Base-by-base conservation (phyloP, 1,140 invertebrate genomes). In the Leptonema lineaticorne region DNA sequence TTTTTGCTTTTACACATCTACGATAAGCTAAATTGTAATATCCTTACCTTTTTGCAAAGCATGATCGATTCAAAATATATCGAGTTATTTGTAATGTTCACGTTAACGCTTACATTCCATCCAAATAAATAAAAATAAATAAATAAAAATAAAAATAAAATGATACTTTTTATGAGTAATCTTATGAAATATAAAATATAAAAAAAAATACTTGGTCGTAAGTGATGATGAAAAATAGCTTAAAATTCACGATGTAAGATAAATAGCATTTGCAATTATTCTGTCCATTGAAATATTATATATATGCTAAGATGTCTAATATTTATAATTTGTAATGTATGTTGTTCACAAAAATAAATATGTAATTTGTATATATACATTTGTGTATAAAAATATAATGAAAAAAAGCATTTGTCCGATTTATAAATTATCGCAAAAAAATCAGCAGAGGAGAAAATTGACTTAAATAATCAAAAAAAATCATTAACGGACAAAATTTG, bases 251-350 rank as follows among this genome's bases (percentile, higher is more conserved):
- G 46, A 67, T 73, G 71, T 73, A 73, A 69, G 68, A 73, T 62
- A 62, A 62, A 62, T 73, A 73, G 68, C 59, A 69, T n/a, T n/a
- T 65, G 71, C 71, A 73, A 73, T 68, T 69, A 73, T 59, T 73
- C 71, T 73, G 71, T 73, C 71, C 71, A 73, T 72, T 72, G 64
- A 69, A 56, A 72, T 30, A 69, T 72, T 26, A 68, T n/a, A n/a
- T 72, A 72, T 71, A 68, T 22, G 33, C 63, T 69, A 69, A 66
- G 64, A 66, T 66, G 63, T 64, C 28, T 50, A 50, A 64, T 64
- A 26, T 27, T 58, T 57, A 48, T 57, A 48, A 28, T 50, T 45
- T 64, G 50, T 14, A 14, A 14, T 64, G 62, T 64, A 64, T 64
- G 62, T 64, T 37, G 62, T 64, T 64, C 62, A 64, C 28, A 64